Base-by-base conservation (phyloP, 1,140 invertebrate genomes). In the Trichogramma pretiosum region DNA sequence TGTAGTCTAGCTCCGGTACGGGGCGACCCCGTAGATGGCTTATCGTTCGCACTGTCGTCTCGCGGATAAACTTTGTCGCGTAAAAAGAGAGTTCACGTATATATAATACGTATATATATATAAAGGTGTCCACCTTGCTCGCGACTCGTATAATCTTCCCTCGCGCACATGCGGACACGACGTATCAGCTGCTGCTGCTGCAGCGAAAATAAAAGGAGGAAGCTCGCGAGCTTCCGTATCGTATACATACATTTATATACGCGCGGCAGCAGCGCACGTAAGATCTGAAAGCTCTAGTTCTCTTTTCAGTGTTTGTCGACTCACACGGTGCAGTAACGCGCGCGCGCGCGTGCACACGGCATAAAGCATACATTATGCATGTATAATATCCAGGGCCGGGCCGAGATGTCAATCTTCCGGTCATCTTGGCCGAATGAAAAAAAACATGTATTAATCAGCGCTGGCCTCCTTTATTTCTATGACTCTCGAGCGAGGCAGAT, bases 11-110 rank as follows among this genome's bases (percentile, higher is more conserved):
- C n/a, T n/a, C n/a, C n/a, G n/a, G n/a, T n/a, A n/a, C n/a, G n/a
- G n/a, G n/a, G n/a, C n/a, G n/a, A n/a, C n/a, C n/a, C 40, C 45
- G 37, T 24, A 61, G 59, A 62, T 61, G 46, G 49, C 46, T 60
- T 61, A 60, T 62, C 62, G 54, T 49, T 50, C 45, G 28, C 52
- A 44, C 39, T 45, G 49, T 52, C 35, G n/a, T 35, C 28, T 14
- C 38, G 3, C 18, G 41, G 28, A 44, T 33, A 44, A 44, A 34
- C 41, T 48, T n/a, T n/a, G n/a, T n/a, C 39, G 35, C 18, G 46
- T 47, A 42, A 48, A 53, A 51, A 52, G 46, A 40, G 39, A 19
- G 18, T n/a, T n/a, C n/a, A n/a, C n/a, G n/a, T n/a, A n/a, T n/a
- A n/a, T n/a, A n/a, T n/a, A n/a, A n/a, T n/a, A n/a, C n/a, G n/a